These are phyloP conservation scores for Sylvicola cinctus DNA, from an alignment of 2,888 invertebrate genomes.

Conservation along the genomic window DNA sequence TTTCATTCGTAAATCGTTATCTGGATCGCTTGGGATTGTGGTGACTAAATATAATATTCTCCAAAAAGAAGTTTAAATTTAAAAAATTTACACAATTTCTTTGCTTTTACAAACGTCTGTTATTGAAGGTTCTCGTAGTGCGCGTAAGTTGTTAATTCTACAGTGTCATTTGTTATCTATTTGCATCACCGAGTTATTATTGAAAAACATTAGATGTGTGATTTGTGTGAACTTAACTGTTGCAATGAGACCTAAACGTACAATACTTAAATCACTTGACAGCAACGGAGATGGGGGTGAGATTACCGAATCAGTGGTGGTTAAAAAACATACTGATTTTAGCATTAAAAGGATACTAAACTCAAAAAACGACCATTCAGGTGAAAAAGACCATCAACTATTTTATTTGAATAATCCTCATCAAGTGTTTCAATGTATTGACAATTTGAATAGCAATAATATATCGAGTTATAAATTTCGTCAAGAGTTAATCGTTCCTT, in stretches of 20 bases:
- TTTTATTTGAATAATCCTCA: constrained; percentile 1
- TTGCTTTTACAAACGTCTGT: too few relatives aligned
- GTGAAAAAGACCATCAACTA: too few relatives aligned
- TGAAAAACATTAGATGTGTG: neutral
- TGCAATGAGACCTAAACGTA: constrained; percentile 4
- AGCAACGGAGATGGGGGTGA: neutral
- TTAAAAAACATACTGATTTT: constrained; percentile 17
- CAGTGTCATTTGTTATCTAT: too few relatives aligned
- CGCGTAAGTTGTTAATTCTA: too few relatives aligned
- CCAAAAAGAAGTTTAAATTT: too few relatives aligned
- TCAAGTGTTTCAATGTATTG: neutral
- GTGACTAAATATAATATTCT: too few relatives aligned
- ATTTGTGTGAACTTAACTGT: neutral
- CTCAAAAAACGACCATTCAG: constrained; percentile 3
- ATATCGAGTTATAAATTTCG: neutral
- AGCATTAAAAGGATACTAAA: constrained; percentile 20
- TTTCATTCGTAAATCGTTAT: too few relatives aligned
- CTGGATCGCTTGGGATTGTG: too few relatives aligned
- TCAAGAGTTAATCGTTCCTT: neutral
- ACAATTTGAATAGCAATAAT: constrained; percentile 1
- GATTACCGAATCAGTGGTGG: constrained; percentile 5
- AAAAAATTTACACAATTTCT: too few relatives aligned
- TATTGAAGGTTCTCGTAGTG: too few relatives aligned
- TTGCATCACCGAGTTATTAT: too few relatives aligned
- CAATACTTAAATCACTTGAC: constrained; percentile 3